These are phyloP conservation scores for Oryzaephilus surinamensis DNA, from an alignment of 1,140 invertebrate genomes.

Conservation along the genomic window DNA sequence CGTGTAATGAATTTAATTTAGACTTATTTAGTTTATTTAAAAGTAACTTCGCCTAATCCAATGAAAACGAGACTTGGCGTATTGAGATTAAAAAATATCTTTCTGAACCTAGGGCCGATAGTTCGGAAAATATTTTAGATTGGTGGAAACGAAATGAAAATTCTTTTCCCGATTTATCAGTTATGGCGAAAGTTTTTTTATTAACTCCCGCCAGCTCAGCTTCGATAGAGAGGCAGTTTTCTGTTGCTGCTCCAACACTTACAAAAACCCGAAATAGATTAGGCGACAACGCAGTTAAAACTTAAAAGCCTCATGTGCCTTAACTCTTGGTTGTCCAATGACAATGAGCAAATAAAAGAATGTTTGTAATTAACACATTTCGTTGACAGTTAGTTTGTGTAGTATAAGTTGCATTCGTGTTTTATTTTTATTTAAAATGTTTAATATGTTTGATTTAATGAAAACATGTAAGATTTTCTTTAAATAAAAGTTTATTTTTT, in stretches of 20 bases:
- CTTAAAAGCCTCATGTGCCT: conserved; percentile 6
- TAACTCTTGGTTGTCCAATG: conserved; percentile 1
- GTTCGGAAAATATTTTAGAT: conserved; percentile 12
- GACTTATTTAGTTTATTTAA: not conserved
- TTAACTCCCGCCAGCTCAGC: conserved; percentile 8
- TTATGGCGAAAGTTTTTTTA: conserved; percentile 15
- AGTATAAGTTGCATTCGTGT: too few species aligned
- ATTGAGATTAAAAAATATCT: conserved; percentile 13
- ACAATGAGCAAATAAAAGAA: conserved; percentile 3
- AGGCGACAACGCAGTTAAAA: conserved; percentile 3
- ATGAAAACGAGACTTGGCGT: conserved; percentile 7
- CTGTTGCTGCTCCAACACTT: conserved; percentile 10
- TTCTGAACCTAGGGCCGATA: conserved; percentile 6
- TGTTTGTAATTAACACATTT: not conserved
- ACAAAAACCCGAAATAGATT: conserved; percentile 11
- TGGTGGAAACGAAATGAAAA: conserved; percentile 14
- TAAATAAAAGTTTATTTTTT: too few species aligned
- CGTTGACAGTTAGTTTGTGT: too few species aligned
- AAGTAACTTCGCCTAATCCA: not conserved
- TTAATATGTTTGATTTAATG: too few species aligned
- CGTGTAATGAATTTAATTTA: not conserved
- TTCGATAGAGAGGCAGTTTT: conserved; percentile 14
- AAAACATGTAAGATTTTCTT: too few species aligned
- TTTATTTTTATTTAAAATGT: too few species aligned
- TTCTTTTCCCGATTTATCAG: conserved; percentile 9